Evolutionary conservation across 2,888 invertebrate genomes (phyloP), one percentile per base, ranked within the genome.

Genomic region (Tetragonisca angustula): DNA sequence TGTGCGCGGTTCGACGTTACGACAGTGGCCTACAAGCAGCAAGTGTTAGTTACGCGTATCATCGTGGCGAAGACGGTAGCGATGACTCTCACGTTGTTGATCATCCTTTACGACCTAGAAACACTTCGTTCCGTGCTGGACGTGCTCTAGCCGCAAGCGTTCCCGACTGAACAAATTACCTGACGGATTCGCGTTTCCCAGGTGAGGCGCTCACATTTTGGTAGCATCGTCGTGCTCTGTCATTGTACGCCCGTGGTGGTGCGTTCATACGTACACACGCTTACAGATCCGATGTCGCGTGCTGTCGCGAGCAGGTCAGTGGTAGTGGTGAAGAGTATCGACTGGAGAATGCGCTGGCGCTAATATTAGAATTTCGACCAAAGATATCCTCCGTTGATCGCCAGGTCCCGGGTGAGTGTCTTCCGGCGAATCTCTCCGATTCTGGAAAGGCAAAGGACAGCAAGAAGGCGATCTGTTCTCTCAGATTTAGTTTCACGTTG

Each of bases 301-400:
- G 76, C 52, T 67, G 56, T 67, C 36, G 56, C 32, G 24, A 50
- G n/a, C n/a, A 5, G 49, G n/a, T 49, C 75, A 70, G 76, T 74
- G 65, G 75, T 83, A 64, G 84, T 84, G 72, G 84, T 83, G 84
- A 68, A 86, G 82, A 88, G 74, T 87, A 91, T 89, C 85, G 89
- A 89, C 84, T 85, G 79, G 73, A 76, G 80, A 79, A 84, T 76
- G 79, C 83, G 70, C 43, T 70, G 81, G 43, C 73, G 83, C 89
- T 91, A 91, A 91, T 91, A 91, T 91, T 91, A 91, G 90, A 90
- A 85, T 87, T 88, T 87, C 75, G 15, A 80, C 81, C 71, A 71
- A 83, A 81, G 62, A 75, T 76, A 81, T 82, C 76, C 50, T 79
- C 43, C 68, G 67, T 70, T 78, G 76, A 86, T 73, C 74, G 76